Evolutionary conservation across 1,140 invertebrate species (phyloP), one percentile per base, ranked within the genome.

Genomic region (Sinella curviseta): DNA sequence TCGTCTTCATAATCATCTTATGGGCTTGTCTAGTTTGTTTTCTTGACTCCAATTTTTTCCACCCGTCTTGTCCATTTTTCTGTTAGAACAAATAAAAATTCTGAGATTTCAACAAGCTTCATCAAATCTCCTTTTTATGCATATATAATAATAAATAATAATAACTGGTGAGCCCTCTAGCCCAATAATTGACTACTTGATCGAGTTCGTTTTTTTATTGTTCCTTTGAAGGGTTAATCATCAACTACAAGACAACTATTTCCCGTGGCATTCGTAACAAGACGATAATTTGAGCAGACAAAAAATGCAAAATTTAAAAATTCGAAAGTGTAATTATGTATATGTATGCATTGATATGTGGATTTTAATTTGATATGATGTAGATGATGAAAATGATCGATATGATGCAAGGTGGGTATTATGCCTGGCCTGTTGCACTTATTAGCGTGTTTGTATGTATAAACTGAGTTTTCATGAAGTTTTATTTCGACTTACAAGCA

Each of bases 61-160:
- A 17, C 55, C 3, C 24, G 8, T 60, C 55, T 60, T 14, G 14
- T 60, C n/a, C 24, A 26, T 60, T 26, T 60, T n/a, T 26, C 24
- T 60, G n/a, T n/a, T n/a, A n/a, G 55, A 60, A 60, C 55, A 60
- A 60, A 60, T 60, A 60, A 60, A 60, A 60, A 60, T 60, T 60
- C 55, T 60, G 55, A 60, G 55, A 60, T 60, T 60, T 60, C 55
- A 60, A 60, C 55, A 60, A 60, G 55, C 55, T 24, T 60, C n/a
- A n/a, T n/a, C 55, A 60, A 60, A 60, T 60, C 55, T 26, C 4
- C 24, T 60, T 60, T n/a, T n/a, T n/a, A 60, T 60, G n/a, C n/a
- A n/a, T n/a, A n/a, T n/a, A n/a, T n/a, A n/a, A n/a, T n/a, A n/a
- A n/a, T n/a, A n/a, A 60, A 60, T 60, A 60, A 60, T 60, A 60